Evolutionary conservation across 2,113 vertebrate genomes (phyloP).

Genomic region (Atherinomorus stipes): DNA sequence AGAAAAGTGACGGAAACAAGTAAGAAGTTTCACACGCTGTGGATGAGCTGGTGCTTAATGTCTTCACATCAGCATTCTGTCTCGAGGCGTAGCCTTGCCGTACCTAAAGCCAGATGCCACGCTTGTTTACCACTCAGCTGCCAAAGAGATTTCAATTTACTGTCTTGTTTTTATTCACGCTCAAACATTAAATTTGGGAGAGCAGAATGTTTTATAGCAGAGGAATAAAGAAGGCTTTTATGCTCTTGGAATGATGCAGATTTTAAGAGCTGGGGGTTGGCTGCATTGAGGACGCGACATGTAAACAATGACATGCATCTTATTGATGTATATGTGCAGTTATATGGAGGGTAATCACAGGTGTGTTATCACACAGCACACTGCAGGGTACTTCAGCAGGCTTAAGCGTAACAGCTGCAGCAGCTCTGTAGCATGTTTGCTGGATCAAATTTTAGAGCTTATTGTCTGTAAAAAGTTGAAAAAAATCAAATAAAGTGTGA

Average conservation of each 20-base stretch:
- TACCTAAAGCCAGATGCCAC: conserved; percentile 21
- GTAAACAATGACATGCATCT: background rate
- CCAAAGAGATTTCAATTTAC: conserved; percentile 35
- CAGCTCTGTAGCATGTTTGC: background rate
- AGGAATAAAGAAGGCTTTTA: background rate
- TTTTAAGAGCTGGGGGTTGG: background rate
- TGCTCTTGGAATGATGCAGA: background rate
- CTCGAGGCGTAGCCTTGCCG: conserved; percentile 14
- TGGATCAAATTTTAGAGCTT: background rate
- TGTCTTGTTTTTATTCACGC: conserved; percentile 20
- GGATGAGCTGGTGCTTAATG: conserved; percentile 32
- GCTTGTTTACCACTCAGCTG: conserved; percentile 37
- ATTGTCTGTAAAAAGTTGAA: background rate
- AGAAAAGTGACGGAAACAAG: conserved; percentile 38
- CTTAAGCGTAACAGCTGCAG: background rate
- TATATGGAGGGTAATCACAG: conserved; percentile 11
- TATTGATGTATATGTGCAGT: conserved; percentile 16
- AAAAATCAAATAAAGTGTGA: background rate
- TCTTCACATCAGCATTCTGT: conserved; percentile 43
- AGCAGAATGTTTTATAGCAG: conserved; percentile 14
- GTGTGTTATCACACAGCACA: background rate
- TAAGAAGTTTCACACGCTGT: conserved; percentile 50
- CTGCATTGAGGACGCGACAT: conserved; percentile 8
- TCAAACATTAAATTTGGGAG: conserved; percentile 6
- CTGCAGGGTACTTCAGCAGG: conserved; percentile 1